These are phyloP conservation scores for Tiaroga cobitis DNA, from an alignment of 2,797 vertebrate genomes.

Conservation along the genomic window DNA sequence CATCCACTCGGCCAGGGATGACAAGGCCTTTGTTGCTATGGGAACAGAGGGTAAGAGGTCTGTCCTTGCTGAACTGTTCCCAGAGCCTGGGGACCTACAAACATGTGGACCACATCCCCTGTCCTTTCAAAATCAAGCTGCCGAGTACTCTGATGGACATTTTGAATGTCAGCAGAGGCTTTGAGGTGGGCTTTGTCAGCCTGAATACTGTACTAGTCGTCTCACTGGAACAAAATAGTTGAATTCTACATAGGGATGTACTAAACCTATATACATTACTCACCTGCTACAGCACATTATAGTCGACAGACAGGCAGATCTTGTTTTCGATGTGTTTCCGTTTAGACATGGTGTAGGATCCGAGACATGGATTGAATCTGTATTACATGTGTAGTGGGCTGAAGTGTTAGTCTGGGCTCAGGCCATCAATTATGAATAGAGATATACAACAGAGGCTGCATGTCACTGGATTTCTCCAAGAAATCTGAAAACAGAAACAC, in stretches of 20 bases:
- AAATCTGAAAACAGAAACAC: conserved; percentile 81
- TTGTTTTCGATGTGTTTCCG: conserved; percentile 25
- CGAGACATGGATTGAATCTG: conserved; percentile 84
- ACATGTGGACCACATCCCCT: conserved; percentile 47
- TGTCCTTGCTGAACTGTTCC: conserved; percentile 75
- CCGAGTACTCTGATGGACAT: conserved; percentile 28
- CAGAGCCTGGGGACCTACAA: conserved; percentile 63
- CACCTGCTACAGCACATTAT: background rate
- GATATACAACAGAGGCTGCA: conserved; percentile 84
- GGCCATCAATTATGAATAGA: conserved; percentile 97
- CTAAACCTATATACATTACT: background rate
- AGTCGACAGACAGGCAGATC: conserved; percentile 10
- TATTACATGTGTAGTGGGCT: conserved; percentile 87
- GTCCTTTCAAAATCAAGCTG: conserved; percentile 46
- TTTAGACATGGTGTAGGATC: conserved; percentile 51
- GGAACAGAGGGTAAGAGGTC: conserved; percentile 73
- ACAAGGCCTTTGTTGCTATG: conserved; percentile 78
- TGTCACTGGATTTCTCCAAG: conserved; percentile 84
- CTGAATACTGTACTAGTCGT: background rate
- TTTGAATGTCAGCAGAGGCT: conserved; percentile 42
- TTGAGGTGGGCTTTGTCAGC: conserved; percentile 2
- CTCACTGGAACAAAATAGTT: background rate
- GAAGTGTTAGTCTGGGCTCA: conserved; percentile 82
- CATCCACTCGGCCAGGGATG: conserved; percentile 71
- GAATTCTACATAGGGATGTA: background rate